Percentiles rank a stretch among this genome's conserved stretches.
These are phyloP conservation scores for Potamilus streckersoni DNA, from an alignment of 1,140 invertebrate genomes.

Conservation along the genomic window DNA sequence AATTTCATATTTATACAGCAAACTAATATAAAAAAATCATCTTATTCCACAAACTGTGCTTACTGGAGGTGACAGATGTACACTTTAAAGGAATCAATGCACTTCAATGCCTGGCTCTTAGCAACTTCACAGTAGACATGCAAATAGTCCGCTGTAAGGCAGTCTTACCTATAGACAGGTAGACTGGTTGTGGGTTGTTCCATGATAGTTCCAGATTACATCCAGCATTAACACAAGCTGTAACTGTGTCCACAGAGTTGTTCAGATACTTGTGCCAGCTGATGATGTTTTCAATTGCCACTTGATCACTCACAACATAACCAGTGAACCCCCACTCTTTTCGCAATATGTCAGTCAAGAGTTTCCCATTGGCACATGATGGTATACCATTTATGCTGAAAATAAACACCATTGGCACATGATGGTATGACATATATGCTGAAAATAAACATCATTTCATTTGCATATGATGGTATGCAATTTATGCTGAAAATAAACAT, in stretches of 20 bases:
- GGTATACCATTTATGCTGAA: slow-evolving; percentile 62
- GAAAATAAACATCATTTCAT: slow-evolving; percentile 1
- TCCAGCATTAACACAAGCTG: slow-evolving; percentile 59
- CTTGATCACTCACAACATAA: slow-evolving; percentile 64
- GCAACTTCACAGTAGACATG: slow-evolving; percentile 21
- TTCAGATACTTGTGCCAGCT: slow-evolving; percentile 52
- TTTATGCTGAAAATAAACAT: no score
- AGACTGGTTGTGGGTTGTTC: slow-evolving; percentile 30
- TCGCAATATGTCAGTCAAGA: slow-evolving; percentile 58
- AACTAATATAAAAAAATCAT: no score
- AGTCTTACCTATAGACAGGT: slow-evolving; percentile 26
- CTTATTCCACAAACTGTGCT: no score
- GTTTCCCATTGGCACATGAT: slow-evolving; percentile 58
- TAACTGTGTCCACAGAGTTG: slow-evolving; percentile 48
- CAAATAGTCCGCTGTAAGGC: slow-evolving; percentile 15
- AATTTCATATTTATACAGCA: no score
- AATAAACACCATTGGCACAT: not conserved
- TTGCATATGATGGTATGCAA: no score
- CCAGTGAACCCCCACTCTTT: slow-evolving; percentile 61
- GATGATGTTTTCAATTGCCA: slow-evolving; percentile 60
- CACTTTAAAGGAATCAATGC: no score
- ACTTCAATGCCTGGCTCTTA: slow-evolving; percentile 3
- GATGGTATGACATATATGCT: no score
- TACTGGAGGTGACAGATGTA: no score
- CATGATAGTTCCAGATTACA: slow-evolving; percentile 59